These are phyloP conservation scores for Prolemur simus DNA, from an alignment of 2,113 vertebrate genomes.

Conservation along the genomic window DNA sequence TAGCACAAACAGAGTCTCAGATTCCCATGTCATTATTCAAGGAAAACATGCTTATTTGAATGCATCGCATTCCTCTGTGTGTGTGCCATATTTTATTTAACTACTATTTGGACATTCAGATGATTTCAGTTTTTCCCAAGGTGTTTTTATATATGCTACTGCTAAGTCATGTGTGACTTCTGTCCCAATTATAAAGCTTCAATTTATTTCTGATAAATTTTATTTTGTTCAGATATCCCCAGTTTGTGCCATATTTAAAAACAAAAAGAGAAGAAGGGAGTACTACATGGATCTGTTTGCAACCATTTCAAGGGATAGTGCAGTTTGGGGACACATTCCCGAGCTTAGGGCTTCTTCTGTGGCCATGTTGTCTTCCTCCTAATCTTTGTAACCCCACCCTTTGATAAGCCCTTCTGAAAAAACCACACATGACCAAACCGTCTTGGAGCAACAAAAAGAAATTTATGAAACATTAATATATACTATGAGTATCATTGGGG, in stretches of 20 bases:
- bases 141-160: background rate
- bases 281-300: too few relatives aligned
- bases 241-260: background rate
- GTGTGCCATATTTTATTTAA: background rate
- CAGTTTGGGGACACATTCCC: background rate
- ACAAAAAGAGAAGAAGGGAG: background rate
- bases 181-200: background rate
- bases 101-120: background rate
- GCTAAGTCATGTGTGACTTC: background rate
- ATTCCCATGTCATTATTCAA: background rate
- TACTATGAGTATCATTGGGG: background rate
- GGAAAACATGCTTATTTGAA: background rate
- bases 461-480: background rate
- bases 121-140: background rate
- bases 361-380: background rate
- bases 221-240: background rate
- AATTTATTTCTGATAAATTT: background rate
- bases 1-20: background rate
- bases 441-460: background rate
- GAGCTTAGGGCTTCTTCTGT: background rate
- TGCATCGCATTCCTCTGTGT: background rate
- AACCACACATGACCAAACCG: background rate
- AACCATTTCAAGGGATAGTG: background rate
- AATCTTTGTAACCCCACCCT: background rate
- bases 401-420: background rate